Evolutionary conservation across 2,888 invertebrate genomes (phyloP).

Genomic region (Drosophila pseudotakahashii): DNA sequence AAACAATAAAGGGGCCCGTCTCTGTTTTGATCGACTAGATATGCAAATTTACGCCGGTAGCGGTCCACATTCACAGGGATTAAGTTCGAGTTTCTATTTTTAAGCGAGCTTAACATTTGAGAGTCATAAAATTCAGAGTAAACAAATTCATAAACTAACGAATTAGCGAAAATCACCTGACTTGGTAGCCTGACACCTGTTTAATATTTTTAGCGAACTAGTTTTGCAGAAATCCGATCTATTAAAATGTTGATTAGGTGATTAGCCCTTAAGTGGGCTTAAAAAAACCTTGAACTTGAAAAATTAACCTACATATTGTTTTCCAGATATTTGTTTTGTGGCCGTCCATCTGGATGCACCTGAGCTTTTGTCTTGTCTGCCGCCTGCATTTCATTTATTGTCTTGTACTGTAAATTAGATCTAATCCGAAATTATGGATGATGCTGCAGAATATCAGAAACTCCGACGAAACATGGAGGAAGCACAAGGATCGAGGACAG

Average conservation of each 20-base stretch:
- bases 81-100: conserved; percentile 14
- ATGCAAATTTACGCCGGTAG: neutral
- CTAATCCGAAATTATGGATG: conserved; percentile 61
- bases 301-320: neutral
- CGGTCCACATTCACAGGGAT: neutral
- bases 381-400: conserved; percentile 29
- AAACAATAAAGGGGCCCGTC: neutral
- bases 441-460: conserved; percentile 63
- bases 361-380: conserved; percentile 37
- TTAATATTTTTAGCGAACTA: neutral
- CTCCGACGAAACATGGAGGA: conserved; percentile 47
- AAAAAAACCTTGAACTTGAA: neutral
- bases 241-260: neutral
- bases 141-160: conserved; percentile 13
- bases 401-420: conserved; percentile 14
- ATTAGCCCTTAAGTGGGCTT: neutral
- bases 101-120: neutral
- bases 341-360: conserved; percentile 1
- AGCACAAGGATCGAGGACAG: neutral
- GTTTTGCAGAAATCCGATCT: neutral
- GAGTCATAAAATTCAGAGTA: conserved; percentile 1
- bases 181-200: neutral
- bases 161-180: neutral
- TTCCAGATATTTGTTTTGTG: neutral
- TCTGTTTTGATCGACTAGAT: neutral